Conservation (phyloP, 2,888 invertebrate species). For the Octonoba sinensis region DNA sequence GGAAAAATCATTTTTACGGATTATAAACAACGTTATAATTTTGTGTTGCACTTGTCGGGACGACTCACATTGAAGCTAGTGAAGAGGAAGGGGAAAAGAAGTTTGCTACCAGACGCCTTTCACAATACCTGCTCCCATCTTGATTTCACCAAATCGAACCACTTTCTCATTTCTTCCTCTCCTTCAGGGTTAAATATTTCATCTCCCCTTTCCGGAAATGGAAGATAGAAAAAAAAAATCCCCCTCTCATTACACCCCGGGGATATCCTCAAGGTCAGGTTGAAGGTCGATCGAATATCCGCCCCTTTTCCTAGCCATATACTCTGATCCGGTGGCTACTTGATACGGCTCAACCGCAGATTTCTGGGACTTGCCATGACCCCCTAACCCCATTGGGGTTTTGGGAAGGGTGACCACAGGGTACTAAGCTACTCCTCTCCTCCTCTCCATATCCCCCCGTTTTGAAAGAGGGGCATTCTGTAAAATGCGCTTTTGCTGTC, state of each 20-base stretch:
- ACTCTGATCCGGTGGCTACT: slow-evolving; percentile 1
- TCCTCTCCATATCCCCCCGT: too few relatives aligned
- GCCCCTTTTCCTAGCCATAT: background rate
- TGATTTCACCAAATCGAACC: too few relatives aligned
- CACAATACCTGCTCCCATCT: background rate
- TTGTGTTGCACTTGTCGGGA: too few relatives aligned
- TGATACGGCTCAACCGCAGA: slow-evolving; percentile 1
- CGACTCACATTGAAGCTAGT: too few relatives aligned
- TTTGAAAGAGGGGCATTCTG: too few relatives aligned
- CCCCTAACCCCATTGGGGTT: slow-evolving; percentile 3
- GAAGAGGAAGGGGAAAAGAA: too few relatives aligned
- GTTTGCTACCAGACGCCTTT: background rate
- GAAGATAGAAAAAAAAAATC: background rate
- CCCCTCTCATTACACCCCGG: background rate
- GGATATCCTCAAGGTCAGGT: slow-evolving; percentile 2
- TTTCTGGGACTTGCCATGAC: background rate
- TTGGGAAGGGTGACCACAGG: slow-evolving; percentile 10
- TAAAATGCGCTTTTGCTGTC: too few relatives aligned
- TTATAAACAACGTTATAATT: too few relatives aligned
- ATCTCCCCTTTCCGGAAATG: slow-evolving; percentile 11
- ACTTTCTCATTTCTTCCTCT: too few relatives aligned
- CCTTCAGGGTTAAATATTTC: background rate
- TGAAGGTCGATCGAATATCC: slow-evolving; percentile 1
- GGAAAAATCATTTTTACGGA: too few relatives aligned
- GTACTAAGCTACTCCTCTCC: background rate